Evolutionary conservation across 2,113 vertebrate species (phyloP).

Genomic region (Oryzias melastigma): DNA sequence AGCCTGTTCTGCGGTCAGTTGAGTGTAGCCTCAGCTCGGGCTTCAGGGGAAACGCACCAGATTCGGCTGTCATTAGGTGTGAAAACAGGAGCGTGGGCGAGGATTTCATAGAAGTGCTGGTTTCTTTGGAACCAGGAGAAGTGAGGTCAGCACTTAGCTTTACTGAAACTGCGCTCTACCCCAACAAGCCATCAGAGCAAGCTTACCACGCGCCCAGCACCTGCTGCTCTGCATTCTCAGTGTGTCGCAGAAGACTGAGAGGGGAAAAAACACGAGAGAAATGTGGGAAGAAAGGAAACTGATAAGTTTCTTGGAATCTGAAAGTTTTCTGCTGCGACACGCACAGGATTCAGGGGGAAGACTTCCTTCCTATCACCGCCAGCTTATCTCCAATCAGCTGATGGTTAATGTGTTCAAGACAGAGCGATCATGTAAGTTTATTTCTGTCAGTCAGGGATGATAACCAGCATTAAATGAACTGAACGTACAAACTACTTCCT

Average conservation of each 20-base stretch:
- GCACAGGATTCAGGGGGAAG: slow-evolving; percentile 2
- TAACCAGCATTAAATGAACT: too few relatives aligned
- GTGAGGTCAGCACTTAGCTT: slow-evolving; percentile 44
- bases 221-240: too few relatives aligned
- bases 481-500: too few relatives aligned
- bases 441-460: too few relatives aligned
- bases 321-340: slow-evolving; percentile 33
- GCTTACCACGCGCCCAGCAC: slow-evolving; percentile 25
- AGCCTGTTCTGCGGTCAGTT: slow-evolving; percentile 38
- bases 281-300: slow-evolving; percentile 43
- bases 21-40: slow-evolving; percentile 41
- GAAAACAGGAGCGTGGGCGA: slow-evolving; percentile 67
- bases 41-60: slow-evolving; percentile 54
- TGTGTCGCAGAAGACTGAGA: slow-evolving; percentile 2
- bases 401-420: too few relatives aligned
- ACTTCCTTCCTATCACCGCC: too few relatives aligned
- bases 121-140: slow-evolving; percentile 66
- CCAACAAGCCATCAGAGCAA: slow-evolving; percentile 8
- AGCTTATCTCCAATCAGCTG: too few relatives aligned
- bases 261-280: slow-evolving; percentile 13
- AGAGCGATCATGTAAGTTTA: too few relatives aligned
- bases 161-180: slow-evolving; percentile 35
- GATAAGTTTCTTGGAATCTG: slow-evolving; percentile 53
- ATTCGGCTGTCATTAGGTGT: slow-evolving; percentile 65
- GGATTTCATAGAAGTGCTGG: slow-evolving; percentile 64